These are phyloP conservation scores for Mycteria americana DNA, from an alignment of 2,797 vertebrate genomes.

Conservation along the genomic window DNA sequence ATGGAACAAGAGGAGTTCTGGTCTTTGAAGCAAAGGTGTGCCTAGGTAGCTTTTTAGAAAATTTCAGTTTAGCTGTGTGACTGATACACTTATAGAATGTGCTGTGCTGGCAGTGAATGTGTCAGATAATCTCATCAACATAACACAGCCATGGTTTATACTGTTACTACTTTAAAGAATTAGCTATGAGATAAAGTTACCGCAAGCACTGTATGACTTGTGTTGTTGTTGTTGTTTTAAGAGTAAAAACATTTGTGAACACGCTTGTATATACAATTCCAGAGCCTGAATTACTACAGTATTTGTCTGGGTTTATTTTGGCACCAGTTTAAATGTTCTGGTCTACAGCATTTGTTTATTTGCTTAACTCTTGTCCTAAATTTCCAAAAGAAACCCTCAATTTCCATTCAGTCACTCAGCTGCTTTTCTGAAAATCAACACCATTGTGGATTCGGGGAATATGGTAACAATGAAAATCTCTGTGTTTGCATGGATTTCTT, in stretches of 20 bases:
- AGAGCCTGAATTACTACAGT: background rate
- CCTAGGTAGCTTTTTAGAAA: background rate
- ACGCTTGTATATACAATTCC: background rate
- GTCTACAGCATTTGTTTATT: constrained; percentile 33
- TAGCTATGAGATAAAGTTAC: background rate
- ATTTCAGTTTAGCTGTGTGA: background rate
- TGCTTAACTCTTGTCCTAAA: constrained; percentile 7
- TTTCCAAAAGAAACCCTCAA: background rate
- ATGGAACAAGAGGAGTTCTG: background rate
- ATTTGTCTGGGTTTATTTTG: constrained; percentile 39
- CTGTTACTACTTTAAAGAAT: background rate
- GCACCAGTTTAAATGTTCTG: background rate
- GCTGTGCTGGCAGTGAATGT: background rate
- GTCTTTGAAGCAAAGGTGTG: background rate
- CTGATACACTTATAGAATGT: background rate
- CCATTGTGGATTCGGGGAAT: background rate
- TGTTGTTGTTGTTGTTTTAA: background rate
- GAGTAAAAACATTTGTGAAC: background rate
- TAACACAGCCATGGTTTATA: background rate
- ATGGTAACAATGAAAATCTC: background rate
- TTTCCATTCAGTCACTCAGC: constrained; percentile 9
- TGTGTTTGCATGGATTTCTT: background rate
- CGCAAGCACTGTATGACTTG: too few relatives aligned
- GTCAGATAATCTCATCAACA: background rate
- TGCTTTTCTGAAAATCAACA: background rate